phyloP scores from a whole-genome alignment of 2,113 vertebrate genomes.

The Microtus pennsylvanicus region DNA sequence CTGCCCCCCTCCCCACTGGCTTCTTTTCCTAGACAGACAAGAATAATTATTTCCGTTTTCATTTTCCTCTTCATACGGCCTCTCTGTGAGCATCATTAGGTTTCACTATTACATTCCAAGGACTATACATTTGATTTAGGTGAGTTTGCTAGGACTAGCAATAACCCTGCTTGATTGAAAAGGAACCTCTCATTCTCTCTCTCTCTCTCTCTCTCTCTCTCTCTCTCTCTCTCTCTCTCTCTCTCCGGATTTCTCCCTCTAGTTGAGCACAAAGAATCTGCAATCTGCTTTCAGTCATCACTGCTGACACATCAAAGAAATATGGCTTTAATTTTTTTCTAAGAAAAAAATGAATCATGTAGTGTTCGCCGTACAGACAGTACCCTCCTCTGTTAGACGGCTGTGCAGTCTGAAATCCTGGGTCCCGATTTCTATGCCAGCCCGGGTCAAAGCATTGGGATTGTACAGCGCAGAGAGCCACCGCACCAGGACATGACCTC shows the following conservation, averaged over 20 bases:
- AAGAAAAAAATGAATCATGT: slow-evolving; percentile 75
- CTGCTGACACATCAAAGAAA: slow-evolving; percentile 80
- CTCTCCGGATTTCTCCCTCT: background rate
- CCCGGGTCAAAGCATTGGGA: slow-evolving; percentile 44
- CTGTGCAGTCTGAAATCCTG: slow-evolving; percentile 60
- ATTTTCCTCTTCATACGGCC: slow-evolving; percentile 39
- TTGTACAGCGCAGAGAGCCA: background rate
- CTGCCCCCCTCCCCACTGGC: background rate
- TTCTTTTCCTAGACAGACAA: slow-evolving; percentile 43
- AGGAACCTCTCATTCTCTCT: background rate
- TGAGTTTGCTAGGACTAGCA: background rate
- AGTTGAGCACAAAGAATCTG: slow-evolving; percentile 56
- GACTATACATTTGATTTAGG: background rate
- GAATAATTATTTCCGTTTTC: slow-evolving; percentile 56
- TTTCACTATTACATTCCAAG: background rate
- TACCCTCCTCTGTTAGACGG: slow-evolving; percentile 79
- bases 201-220: background rate
- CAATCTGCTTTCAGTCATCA: slow-evolving; percentile 56
- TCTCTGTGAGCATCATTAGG: background rate
- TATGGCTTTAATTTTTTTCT: slow-evolving; percentile 79
- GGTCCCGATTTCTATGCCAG: slow-evolving; percentile 54
- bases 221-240: background rate
- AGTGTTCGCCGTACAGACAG: slow-evolving; percentile 76
- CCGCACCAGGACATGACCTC: slow-evolving; percentile 79
- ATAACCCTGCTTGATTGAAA: slow-evolving; percentile 4